Evolutionary conservation across 2,113 vertebrate species (phyloP).

Genomic region (Crocuta crocuta): DNA sequence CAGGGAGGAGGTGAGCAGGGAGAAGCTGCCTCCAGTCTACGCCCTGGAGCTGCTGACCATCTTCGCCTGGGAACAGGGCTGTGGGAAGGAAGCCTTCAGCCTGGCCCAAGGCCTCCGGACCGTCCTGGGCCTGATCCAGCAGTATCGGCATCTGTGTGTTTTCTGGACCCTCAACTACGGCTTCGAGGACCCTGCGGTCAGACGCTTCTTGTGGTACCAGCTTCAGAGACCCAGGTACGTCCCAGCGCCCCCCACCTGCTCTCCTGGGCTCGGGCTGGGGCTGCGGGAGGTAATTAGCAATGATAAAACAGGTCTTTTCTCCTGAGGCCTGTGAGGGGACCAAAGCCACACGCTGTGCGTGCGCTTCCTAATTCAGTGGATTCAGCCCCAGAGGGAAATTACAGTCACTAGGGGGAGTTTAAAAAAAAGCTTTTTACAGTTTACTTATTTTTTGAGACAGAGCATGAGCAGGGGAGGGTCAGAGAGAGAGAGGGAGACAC

Average conservation of each 20-base stretch:
- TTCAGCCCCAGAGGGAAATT: neutral
- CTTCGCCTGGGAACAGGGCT: conserved; percentile 75
- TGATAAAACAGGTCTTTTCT: neutral
- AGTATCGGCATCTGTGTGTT: conserved; percentile 56
- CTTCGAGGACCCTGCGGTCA: neutral
- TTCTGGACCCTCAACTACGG: conserved; percentile 66
- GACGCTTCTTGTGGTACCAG: conserved; percentile 24
- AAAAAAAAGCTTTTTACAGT: too few species aligned
- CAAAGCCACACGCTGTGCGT: fast-evolving
- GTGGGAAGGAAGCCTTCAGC: conserved; percentile 9
- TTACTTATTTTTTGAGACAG: neutral
- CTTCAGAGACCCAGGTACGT: conserved; percentile 61
- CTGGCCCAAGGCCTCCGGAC: conserved; percentile 69
- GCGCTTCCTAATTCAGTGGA: neutral
- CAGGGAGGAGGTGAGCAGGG: fast-evolving
- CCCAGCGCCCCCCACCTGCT: fast-evolving
- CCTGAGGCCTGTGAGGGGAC: neutral
- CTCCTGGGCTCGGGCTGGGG: neutral
- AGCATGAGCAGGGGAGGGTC: neutral
- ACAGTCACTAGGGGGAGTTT: neutral
- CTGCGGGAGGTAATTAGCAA: neutral
- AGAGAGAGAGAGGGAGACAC: too few species aligned
- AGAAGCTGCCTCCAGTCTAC: conserved; percentile 17
- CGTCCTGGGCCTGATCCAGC: conserved; percentile 62
- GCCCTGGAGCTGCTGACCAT: conserved; percentile 74